Evolutionary conservation across 2,797 vertebrate species (phyloP), one percentile per base, ranked within the genome.

Genomic region (Arctocebus calabarensis): DNA sequence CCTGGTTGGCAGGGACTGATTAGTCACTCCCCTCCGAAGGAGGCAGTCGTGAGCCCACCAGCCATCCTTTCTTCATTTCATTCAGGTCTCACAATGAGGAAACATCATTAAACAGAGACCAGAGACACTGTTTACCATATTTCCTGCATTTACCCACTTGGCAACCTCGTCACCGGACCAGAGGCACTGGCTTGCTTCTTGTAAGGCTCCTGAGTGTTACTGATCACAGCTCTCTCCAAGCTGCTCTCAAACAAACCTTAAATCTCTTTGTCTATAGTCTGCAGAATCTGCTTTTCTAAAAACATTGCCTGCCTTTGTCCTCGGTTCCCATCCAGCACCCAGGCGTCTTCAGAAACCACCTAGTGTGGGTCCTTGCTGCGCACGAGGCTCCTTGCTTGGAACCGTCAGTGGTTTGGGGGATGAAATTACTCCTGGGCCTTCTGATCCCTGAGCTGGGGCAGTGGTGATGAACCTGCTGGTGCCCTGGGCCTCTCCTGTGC

Each of bases 291-390:
- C 40, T 48, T 62, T 90, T 40, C 88, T 61, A 10, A 37, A 78
- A 37, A 1, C 40, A 13, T 20, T 37, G 14, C 34, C 20, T 34
- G 22, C 16, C 37, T 48, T 52, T 17, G 2, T 10, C 59, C 20
- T 83, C 19, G 11, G 22, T 19, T 1, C 61, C n/a, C 6, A 4
- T 29, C 11, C 10, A 2, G 0, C 27, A 17, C 32, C 79, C 32
- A 2, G 34, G 19, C 70, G 23, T 11, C 59, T 64, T 55, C 45
- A 25, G 0, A 29, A 2, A 29, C 29, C 43, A 10, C 6, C 37
- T 10, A 0, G 27, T 29, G 43, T 7, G 17, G 19, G 1, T 7
- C 29, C 5, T 62, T 2, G 1, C 7, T 1, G 5, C 6, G 5
- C 0, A 0, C 5, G 6, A 4, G 34, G 34, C 12, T 52, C 12